phyloP scores from a whole-genome alignment of 35 echinoderm and acorn worm genomes.

The Eucidaris tribuloides region DNA sequence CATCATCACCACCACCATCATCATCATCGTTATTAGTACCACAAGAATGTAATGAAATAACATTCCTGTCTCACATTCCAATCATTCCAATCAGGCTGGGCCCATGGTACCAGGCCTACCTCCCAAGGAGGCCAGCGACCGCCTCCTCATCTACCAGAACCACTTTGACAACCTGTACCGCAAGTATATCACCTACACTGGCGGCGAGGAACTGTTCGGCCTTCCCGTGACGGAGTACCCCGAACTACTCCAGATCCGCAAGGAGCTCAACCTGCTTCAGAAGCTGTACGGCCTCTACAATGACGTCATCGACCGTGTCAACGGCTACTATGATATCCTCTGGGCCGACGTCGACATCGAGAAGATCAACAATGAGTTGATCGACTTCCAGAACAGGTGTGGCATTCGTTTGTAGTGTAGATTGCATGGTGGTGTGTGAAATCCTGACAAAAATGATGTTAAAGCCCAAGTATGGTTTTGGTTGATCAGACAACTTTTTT shows the following conservation, averaged over 20 bases:
- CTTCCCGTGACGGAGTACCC: constrained; percentile 91
- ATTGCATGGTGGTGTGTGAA: no score
- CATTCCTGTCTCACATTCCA: no score
- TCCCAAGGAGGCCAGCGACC: constrained; percentile 97
- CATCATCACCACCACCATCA: no score
- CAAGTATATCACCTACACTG: constrained; percentile 94
- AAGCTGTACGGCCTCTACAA: constrained; percentile 98
- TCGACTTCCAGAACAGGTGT: constrained; percentile 99
- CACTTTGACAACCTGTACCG: constrained; percentile 94
- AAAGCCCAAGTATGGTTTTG: no score
- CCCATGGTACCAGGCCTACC: constrained; percentile 85
- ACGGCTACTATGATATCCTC: constrained; percentile 96
- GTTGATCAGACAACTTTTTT: no score
- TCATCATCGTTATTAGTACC: no score
- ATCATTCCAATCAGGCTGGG: no score
- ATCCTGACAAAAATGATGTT: no score
- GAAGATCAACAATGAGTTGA: constrained; percentile 92
- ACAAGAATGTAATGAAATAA: no score
- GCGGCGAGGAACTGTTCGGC: constrained; percentile 98
- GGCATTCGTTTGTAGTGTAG: no score
- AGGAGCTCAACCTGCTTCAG: constrained; percentile 95
- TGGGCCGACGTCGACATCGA: constrained; percentile 98
- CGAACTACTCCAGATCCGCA: constrained; percentile 85
- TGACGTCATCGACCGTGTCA: constrained; percentile 98
- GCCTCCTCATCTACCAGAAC: constrained; percentile 94